Percentiles rank a stretch among this genome's conserved stretches.
These are phyloP conservation scores for Megaceryle maxima DNA, from an alignment of 2,113 vertebrate species.

Conservation along the genomic window DNA sequence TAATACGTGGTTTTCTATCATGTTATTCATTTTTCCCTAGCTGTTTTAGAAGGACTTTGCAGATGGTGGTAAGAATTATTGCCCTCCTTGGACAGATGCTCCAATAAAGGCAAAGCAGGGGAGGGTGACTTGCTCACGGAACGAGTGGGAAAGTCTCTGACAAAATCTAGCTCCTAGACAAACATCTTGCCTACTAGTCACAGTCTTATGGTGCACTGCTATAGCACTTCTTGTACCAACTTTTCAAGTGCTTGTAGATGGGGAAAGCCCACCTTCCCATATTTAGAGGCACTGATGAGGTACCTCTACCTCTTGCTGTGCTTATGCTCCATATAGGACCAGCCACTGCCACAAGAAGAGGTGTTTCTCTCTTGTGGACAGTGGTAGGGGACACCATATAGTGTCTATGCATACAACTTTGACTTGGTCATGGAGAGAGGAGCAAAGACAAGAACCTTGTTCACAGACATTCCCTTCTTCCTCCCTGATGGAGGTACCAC, in stretches of 20 bases:
- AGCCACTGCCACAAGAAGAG: not conserved
- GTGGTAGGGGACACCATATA: not conserved
- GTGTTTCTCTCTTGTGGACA: not conserved
- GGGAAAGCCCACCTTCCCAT: not conserved
- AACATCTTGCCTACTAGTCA: not conserved
- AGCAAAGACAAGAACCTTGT: not conserved
- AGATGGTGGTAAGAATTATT: not conserved
- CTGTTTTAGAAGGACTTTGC: not conserved
- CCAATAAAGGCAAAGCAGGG: not conserved
- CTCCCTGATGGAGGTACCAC: not conserved
- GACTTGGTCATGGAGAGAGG: not conserved
- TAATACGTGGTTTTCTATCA: not conserved
- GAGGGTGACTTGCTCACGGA: not conserved
- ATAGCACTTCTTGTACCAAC: not conserved
- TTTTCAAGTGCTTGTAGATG: not conserved
- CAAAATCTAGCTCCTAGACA: not conserved
- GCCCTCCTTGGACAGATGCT: not conserved
- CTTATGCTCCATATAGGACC: not conserved
- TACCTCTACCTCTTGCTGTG: not conserved
- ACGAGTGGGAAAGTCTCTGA: not conserved
- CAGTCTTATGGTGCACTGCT: not conserved
- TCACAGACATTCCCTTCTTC: not conserved
- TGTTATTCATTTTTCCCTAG: not conserved
- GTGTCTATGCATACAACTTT: not conserved
- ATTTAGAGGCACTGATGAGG: not conserved